Conservation (phyloP, 2,888 invertebrate genomes). For the Troides oblongomaculatus region DNA sequence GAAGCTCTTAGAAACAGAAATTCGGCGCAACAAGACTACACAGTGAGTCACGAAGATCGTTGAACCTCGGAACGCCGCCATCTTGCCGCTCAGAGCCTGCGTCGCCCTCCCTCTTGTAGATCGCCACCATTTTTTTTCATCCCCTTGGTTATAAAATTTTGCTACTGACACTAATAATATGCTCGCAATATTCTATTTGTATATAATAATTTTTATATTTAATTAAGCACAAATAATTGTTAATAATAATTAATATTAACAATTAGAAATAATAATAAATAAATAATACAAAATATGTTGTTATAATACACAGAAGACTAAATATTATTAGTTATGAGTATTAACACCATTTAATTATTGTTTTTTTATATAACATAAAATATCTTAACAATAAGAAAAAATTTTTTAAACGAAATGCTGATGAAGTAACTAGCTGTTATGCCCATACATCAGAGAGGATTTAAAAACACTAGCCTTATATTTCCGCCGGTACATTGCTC, state of each 20-base stretch:
- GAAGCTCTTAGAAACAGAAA: constrained; percentile 38
- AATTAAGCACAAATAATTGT: background rate
- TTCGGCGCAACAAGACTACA: constrained; percentile 56
- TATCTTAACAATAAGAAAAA: no score
- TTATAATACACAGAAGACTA: background rate
- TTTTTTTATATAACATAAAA: no score
- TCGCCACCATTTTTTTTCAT: constrained; percentile 22
- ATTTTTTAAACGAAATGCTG: background rate
- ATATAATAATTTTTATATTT: background rate
- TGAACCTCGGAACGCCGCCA: constrained; percentile 53
- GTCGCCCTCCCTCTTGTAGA: constrained; percentile 38
- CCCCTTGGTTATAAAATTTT: constrained; percentile 12
- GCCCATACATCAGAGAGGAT: background rate
- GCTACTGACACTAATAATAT: background rate
- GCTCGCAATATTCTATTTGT: background rate
- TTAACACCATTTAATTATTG: no score
- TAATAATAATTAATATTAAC: background rate
- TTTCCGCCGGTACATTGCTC: constrained; percentile 32
- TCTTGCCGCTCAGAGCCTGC: constrained; percentile 43
- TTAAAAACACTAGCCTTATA: constrained; percentile 27
- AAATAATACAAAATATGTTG: background rate
- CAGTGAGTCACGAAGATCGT: constrained; percentile 66
- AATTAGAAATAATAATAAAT: background rate
- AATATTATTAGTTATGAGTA: no score
- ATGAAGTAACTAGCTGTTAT: background rate